Conservation (phyloP, 1,140 invertebrate genomes). For the Panagrolaimus sp. region DNA sequence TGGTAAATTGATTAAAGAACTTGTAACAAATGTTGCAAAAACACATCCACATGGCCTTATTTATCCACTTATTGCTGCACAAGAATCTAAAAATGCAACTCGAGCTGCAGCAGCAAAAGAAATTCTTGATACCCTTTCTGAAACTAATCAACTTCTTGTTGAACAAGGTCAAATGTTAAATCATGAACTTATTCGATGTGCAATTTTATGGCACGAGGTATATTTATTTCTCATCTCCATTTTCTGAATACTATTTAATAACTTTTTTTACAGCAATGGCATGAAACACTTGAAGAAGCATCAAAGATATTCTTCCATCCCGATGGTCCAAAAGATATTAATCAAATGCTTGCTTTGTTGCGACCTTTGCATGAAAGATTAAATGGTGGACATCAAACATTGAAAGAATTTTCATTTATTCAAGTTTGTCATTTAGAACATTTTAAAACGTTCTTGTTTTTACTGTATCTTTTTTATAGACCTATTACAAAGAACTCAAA, state of each 20-base stretch:
- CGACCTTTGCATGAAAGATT: constrained; percentile 90
- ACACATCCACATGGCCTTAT: constrained; percentile 77
- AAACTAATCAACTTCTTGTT: constrained; percentile 82
- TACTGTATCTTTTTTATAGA: constrained; percentile 47
- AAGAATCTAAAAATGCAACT: constrained; percentile 78
- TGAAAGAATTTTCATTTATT: constrained; percentile 90
- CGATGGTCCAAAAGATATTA: constrained; percentile 66
- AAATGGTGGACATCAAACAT: constrained; percentile 82
- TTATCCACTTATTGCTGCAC: constrained; percentile 92
- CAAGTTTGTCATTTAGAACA: constrained; percentile 65
- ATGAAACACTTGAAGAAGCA: constrained; percentile 94
- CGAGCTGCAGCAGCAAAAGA: constrained; percentile 85
- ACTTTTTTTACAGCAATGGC: constrained; percentile 66
- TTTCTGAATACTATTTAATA: no score
- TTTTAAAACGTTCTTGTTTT: background rate
- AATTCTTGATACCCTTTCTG: constrained; percentile 87
- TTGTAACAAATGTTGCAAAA: constrained; percentile 85
- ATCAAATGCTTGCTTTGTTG: constrained; percentile 88
- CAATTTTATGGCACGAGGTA: constrained; percentile 93
- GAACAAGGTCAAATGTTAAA: constrained; percentile 73
- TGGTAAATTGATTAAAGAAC: constrained; percentile 79
- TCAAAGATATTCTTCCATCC: constrained; percentile 88
- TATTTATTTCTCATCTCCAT: no score
- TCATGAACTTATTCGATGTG: constrained; percentile 92
- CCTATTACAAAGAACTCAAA: constrained; percentile 83